phyloP scores from a whole-genome alignment of 2,888 invertebrate genomes.

The Acleris emargana region DNA sequence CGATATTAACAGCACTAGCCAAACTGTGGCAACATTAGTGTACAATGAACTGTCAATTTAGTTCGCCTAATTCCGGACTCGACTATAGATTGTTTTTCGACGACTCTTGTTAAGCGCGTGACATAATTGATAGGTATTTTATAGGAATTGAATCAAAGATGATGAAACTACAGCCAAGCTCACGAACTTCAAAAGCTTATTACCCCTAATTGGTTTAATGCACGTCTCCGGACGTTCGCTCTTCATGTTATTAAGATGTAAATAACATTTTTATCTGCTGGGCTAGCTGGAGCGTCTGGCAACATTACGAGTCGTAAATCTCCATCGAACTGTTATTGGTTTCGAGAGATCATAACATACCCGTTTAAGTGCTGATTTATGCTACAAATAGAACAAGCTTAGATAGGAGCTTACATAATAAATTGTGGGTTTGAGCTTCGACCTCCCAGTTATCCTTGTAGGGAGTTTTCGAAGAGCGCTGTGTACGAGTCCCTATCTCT shows the following conservation, averaged over 20 bases:
- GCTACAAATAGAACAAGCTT: constrained; percentile 51
- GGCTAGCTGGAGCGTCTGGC: constrained; percentile 45
- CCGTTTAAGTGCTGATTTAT: constrained; percentile 49
- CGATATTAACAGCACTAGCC: too few species aligned
- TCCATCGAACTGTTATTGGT: constrained; percentile 49
- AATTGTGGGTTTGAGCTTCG: constrained; percentile 13
- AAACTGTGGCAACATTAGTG: too few species aligned
- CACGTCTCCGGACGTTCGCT: constrained; percentile 20
- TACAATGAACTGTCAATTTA: too few species aligned
- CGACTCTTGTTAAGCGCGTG: too few species aligned
- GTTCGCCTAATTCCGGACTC: too few species aligned
- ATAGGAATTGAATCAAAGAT: too few species aligned
- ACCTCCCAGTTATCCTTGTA: constrained; percentile 5
- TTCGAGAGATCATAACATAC: constrained; percentile 35
- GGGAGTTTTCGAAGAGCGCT: background rate
- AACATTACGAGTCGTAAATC: constrained; percentile 50
- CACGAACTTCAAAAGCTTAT: constrained; percentile 12
- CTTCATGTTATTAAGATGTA: constrained; percentile 31
- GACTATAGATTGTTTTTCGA: too few species aligned
- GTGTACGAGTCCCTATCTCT: too few species aligned
- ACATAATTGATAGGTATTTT: too few species aligned
- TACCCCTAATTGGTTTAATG: constrained; percentile 9
- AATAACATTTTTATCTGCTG: constrained; percentile 41
- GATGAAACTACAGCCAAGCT: background rate
- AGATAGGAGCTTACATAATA: constrained; percentile 38